Evolutionary conservation across 2,888 invertebrate species (phyloP), one percentile per base, ranked within the genome.

Genomic region (Sinodicranocentrus sp.): DNA sequence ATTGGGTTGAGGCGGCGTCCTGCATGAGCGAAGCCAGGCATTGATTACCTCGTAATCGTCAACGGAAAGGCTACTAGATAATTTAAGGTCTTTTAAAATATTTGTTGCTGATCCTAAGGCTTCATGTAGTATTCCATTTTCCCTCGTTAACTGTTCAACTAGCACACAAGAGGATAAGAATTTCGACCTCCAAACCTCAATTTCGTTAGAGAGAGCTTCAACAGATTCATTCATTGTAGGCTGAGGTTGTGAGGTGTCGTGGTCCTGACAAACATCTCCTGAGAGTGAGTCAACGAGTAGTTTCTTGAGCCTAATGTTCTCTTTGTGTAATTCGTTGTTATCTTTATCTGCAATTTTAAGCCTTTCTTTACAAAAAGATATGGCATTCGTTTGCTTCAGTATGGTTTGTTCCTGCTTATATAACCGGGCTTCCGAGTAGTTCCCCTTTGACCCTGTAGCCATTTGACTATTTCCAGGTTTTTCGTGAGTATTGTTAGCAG

Each of bases 101-200:
- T 86, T 85, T n/a, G 83, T 73, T 15, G 89, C 89, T 39, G 61
- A 33, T 15, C 67, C 65, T 13, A 87, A 73, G 2, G 75, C 77
- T n/a, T 77, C 82, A 57, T 85, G 82, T 59, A 86, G 61, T 19
- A 79, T 52, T 57, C 87, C 85, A 75, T 88, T 89, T 79, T 88
- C 86, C 19, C 84, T 85, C 10, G 87, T 86, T 10, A 88, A 63
- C 44, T 89, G 88, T 59, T 89, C 89, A 10, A 89, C 89, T 1
- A 89, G 76, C 0, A 89, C 87, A 82, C 89, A 89, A 0, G 87
- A 87, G 8, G 87, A 88, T 1, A 89, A 76, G 70, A 89, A 89
- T 44, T 89, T 89, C 6, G 87, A 87, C 57, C 89, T 44, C 87
- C 88, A 88, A 17, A 89, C 89, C 83, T 88, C 87, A 26, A 89